phyloP scores from a whole-genome alignment of 1,140 invertebrate genomes.

The Diabrotica virgifera region DNA sequence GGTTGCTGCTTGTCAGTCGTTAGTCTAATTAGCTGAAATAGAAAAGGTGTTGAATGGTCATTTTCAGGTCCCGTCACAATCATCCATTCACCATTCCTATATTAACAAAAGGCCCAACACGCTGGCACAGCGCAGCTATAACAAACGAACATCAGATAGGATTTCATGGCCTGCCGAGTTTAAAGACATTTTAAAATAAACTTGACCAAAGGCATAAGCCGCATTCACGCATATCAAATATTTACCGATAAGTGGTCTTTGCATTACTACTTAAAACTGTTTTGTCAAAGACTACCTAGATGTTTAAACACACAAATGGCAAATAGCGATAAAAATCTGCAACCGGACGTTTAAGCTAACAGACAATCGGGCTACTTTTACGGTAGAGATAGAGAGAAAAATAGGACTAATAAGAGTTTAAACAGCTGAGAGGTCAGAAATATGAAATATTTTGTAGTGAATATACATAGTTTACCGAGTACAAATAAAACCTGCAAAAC shows the following conservation, averaged over 20 bases:
- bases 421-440: neutral
- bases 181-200: neutral
- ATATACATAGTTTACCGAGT: too few relatives aligned
- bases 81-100: conserved; percentile 18
- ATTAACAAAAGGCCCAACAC: conserved; percentile 20
- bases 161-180: neutral
- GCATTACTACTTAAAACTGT: neutral
- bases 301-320: neutral
- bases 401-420: neutral
- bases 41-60: conserved; percentile 27
- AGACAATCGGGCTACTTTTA: neutral
- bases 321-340: conserved; percentile 2
- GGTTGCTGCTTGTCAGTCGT: neutral
- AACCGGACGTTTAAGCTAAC: neutral
- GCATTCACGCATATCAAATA: conserved; percentile 2
- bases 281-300: conserved; percentile 1
- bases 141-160: conserved; percentile 25
- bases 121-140: conserved; percentile 18
- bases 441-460: too few relatives aligned
- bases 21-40: conserved; percentile 20
- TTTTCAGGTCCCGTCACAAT: conserved; percentile 6
- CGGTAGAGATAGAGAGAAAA: neutral
- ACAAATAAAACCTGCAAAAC: too few relatives aligned
- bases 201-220: neutral
- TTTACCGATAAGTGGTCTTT: conserved; percentile 1